Conservation (phyloP, 2,888 invertebrate genomes). For the Troilus luridus region DNA sequence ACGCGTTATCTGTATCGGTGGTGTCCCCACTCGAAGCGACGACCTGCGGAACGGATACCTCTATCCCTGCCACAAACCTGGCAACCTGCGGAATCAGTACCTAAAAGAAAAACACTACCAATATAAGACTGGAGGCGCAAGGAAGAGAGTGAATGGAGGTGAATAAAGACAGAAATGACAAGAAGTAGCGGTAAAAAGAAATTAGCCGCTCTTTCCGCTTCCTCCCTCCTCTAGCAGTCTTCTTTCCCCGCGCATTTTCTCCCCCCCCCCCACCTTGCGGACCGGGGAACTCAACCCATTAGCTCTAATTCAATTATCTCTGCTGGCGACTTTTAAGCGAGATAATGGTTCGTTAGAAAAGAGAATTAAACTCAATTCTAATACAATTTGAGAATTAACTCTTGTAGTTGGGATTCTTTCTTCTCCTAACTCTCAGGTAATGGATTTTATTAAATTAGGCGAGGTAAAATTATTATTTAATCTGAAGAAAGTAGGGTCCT, state of each 20-base stretch:
- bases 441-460: conserved; percentile 17
- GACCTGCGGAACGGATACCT: too few species aligned
- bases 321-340: conserved; percentile 20
- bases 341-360: conserved; percentile 36
- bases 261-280: background rate
- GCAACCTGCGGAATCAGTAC: too few species aligned
- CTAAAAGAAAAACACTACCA: background rate
- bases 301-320: conserved; percentile 34
- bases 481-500: background rate
- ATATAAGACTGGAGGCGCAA: background rate
- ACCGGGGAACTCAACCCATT: conserved; percentile 20
- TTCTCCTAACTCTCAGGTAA: background rate
- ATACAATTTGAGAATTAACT: conserved; percentile 27
- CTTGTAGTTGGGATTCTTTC: conserved; percentile 21
- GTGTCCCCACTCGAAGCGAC: too few species aligned
- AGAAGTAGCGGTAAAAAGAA: background rate
- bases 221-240: background rate
- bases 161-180: background rate
- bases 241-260: background rate
- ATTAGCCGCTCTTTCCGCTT: background rate
- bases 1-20: too few species aligned
- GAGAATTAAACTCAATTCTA: conserved; percentile 40
- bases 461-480: conserved; percentile 34
- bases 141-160: background rate
- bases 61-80: too few species aligned